phyloP scores from a whole-genome alignment of 2,797 vertebrate species.

The Eospalax fontanierii region DNA sequence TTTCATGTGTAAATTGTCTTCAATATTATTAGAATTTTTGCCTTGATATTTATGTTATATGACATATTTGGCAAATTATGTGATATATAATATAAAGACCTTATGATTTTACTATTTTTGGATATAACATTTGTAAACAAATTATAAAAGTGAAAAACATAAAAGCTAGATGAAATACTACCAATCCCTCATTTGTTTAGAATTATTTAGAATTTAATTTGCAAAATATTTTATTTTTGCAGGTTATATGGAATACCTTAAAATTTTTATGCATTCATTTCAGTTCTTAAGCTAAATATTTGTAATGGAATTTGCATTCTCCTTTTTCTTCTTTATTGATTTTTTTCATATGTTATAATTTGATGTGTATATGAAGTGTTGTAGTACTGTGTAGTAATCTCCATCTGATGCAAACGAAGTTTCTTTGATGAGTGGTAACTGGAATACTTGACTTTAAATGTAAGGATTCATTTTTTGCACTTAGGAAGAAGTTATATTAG shows the following conservation, averaged over 20 bases:
- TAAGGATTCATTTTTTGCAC: no score
- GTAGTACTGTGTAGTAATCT: no score
- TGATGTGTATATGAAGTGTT: no score
- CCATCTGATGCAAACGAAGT: no score
- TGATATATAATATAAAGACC: not conserved
- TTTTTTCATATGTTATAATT: no score
- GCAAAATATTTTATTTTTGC: not conserved
- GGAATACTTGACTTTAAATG: no score
- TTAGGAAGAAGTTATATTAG: no score
- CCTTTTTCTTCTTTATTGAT: no score
- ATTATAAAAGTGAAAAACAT: not conserved
- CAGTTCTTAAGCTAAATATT: not conserved
- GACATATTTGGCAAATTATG: not conserved
- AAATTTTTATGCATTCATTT: no score
- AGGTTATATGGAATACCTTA: not conserved
- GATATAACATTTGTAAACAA: not conserved
- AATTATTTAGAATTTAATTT: not conserved
- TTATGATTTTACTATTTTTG: not conserved
- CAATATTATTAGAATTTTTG: not conserved
- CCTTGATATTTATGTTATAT: not conserved
- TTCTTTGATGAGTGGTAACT: no score
- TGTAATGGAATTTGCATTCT: not conserved
- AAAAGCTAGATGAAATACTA: not conserved
- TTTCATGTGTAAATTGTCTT: not conserved
- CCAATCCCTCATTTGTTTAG: not conserved